Percentiles rank a stretch among this genome's conserved stretches.
These are phyloP conservation scores for Pandemis heparana DNA, from an alignment of 2,888 invertebrate species.

Conservation along the genomic window DNA sequence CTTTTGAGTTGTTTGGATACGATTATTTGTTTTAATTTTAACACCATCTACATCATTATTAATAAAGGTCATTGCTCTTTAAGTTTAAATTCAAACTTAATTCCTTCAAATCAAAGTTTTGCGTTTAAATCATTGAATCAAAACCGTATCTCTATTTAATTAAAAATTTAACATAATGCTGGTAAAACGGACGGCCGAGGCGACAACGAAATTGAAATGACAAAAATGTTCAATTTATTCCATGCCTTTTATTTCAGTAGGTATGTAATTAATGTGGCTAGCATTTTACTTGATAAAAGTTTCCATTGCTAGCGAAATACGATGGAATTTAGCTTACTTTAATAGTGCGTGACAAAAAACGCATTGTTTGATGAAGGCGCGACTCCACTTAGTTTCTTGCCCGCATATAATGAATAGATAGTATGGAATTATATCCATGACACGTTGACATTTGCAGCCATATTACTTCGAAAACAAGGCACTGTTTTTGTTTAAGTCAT, in stretches of 20 bases:
- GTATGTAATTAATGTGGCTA: slow-evolving; percentile 8
- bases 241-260: slow-evolving; percentile 15
- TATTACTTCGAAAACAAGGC: too few relatives aligned
- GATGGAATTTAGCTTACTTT: slow-evolving; percentile 53
- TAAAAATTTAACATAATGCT: slow-evolving; percentile 33
- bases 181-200: slow-evolving; percentile 21
- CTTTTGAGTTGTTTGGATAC: too few relatives aligned
- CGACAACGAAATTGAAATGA: slow-evolving; percentile 25
- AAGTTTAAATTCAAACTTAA: background rate
- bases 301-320: slow-evolving; percentile 55
- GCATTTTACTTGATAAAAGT: slow-evolving; percentile 54
- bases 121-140: slow-evolving; percentile 8
- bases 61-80: too few relatives aligned
- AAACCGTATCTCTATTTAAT: slow-evolving; percentile 27
- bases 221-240: slow-evolving; percentile 20
- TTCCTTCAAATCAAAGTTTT: slow-evolving; percentile 10
- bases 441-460: background rate
- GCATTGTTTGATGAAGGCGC: slow-evolving; percentile 66
- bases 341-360: slow-evolving; percentile 72
- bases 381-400: slow-evolving; percentile 3
- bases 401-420: background rate
- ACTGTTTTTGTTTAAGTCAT: too few relatives aligned
- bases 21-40: too few relatives aligned
- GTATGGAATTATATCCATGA: background rate
- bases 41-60: too few relatives aligned